These are phyloP conservation scores for Holotrichia oblita DNA, from an alignment of 1,140 invertebrate species.

Conservation along the genomic window DNA sequence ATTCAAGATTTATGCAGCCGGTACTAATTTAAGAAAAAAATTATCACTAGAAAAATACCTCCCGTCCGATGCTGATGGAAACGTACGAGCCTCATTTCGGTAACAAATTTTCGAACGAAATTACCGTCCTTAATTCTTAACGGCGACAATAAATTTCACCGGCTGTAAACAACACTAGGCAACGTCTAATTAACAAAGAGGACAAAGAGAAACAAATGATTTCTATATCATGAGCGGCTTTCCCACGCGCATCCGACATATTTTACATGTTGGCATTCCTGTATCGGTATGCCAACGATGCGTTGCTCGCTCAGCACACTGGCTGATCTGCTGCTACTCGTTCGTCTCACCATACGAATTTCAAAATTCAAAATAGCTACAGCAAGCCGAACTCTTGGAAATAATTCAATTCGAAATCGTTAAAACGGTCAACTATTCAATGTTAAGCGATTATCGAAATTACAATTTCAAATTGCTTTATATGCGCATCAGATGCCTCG, in stretches of 20 bases:
- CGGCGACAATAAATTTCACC: conserved; percentile 28
- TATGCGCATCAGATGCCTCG: not conserved
- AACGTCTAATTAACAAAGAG: conserved; percentile 45
- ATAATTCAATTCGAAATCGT: conserved; percentile 27
- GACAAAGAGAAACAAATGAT: conserved; percentile 50
- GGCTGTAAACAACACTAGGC: conserved; percentile 27
- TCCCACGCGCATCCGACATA: conserved; percentile 51
- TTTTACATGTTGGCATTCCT: conserved; percentile 50
- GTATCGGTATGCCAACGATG: conserved; percentile 44
- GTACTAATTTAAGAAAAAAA: conserved; percentile 30
- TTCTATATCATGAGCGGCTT: conserved; percentile 48
- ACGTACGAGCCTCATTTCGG: conserved; percentile 21
- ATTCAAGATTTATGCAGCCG: conserved; percentile 22
- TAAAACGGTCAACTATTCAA: conserved; percentile 23
- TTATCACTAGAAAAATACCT: conserved; percentile 29
- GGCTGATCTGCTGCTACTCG: not conserved
- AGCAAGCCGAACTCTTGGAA: not conserved
- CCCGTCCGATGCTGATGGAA: conserved; percentile 6
- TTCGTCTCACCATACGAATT: not conserved
- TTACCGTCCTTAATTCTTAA: conserved; percentile 35
- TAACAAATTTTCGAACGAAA: conserved; percentile 26
- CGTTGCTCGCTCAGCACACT: not conserved
- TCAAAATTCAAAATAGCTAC: conserved; percentile 28
- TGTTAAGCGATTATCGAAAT: conserved; percentile 36
- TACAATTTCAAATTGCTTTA: conserved; percentile 22